Evolutionary conservation across 1,140 invertebrate genomes (phyloP).

Genomic region (Cecropterus lyciades): DNA sequence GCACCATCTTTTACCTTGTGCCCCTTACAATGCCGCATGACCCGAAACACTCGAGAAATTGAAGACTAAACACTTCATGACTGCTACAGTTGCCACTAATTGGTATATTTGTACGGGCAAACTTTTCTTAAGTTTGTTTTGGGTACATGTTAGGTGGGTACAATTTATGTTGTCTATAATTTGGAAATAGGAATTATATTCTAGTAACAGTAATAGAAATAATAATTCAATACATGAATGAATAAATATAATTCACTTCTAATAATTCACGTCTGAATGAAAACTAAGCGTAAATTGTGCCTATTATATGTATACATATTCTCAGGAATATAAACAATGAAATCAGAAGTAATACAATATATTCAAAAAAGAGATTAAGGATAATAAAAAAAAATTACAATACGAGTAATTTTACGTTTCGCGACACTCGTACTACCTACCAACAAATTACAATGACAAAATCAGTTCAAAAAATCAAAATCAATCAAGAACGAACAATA

Average conservation of each 20-base stretch:
- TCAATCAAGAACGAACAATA: conserved; percentile 1
- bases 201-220: background rate
- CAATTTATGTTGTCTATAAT: too few species aligned
- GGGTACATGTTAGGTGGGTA: background rate
- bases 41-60: conserved; percentile 61
- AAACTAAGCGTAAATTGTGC: conserved; percentile 22
- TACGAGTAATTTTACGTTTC: conserved; percentile 1
- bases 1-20: conserved; percentile 84
- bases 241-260: too few species aligned
- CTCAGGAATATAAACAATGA: too few species aligned
- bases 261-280: too few species aligned
- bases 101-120: background rate
- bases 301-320: conserved; percentile 13
- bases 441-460: too few species aligned
- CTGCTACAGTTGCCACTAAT: background rate
- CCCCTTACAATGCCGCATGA: conserved; percentile 74
- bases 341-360: background rate
- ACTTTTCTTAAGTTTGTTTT: background rate
- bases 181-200: too few species aligned
- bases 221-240: conserved; percentile 8
- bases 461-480: too few species aligned
- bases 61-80: conserved; percentile 17
- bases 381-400: background rate
- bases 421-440: too few species aligned
- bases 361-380: background rate